phyloP scores from a whole-genome alignment of 2,888 invertebrate species.

The Andrena hattorfiana region DNA sequence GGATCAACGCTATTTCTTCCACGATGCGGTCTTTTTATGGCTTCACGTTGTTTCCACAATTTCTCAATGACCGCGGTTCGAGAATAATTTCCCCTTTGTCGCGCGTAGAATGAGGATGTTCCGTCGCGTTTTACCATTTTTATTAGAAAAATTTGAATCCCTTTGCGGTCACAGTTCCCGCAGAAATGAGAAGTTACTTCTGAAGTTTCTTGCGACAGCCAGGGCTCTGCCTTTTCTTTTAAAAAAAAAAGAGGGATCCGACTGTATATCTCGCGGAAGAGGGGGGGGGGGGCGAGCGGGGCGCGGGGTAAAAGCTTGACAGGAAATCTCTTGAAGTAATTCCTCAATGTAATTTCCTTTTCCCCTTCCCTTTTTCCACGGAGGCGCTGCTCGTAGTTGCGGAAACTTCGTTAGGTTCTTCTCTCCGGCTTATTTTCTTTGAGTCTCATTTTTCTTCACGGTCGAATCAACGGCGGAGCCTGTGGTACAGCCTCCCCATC shows the following conservation, averaged over 20 bases:
- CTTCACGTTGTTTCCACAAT: background rate
- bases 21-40: background rate
- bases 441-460: constrained; percentile 31
- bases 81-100: constrained; percentile 29
- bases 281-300: constrained; percentile 4
- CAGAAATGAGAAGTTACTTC: constrained; percentile 23
- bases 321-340: constrained; percentile 58
- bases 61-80: background rate
- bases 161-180: constrained; percentile 5
- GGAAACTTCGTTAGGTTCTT: constrained; percentile 43
- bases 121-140: constrained; percentile 33
- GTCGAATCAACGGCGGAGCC: background rate
- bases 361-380: background rate
- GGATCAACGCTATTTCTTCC: background rate
- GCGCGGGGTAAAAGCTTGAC: constrained; percentile 32
- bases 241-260: background rate
- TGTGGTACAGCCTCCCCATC: background rate
- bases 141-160: constrained; percentile 29
- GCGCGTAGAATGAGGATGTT: background rate
- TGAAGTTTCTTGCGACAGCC: constrained; percentile 31
- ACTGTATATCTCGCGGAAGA: constrained; percentile 3
- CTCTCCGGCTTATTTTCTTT: constrained; percentile 28
- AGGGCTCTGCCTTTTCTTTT: background rate
- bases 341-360: constrained; percentile 52
- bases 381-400: constrained; percentile 8